These are phyloP conservation scores for Microcebus tavaratra DNA, from an alignment of 2,113 vertebrate genomes.

Conservation along the genomic window DNA sequence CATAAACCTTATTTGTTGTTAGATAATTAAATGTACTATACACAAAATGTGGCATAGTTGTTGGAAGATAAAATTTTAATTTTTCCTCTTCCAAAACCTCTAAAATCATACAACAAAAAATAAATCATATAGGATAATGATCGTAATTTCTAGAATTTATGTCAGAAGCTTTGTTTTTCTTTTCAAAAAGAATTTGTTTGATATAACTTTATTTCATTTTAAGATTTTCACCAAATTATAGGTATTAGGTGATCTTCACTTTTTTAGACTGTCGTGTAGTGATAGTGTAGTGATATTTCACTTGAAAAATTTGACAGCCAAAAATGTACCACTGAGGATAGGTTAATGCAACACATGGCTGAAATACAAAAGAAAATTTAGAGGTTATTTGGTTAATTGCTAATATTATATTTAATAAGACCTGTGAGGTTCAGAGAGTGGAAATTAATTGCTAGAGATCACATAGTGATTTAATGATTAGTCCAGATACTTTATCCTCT, in stretches of 20 bases:
- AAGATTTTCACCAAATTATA: not conserved
- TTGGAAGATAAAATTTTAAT: not conserved
- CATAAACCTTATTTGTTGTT: not conserved
- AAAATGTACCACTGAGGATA: not conserved
- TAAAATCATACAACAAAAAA: not conserved
- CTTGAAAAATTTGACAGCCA: not conserved
- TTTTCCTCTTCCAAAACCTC: not conserved
- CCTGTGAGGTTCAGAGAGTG: not conserved
- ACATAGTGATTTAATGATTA: not conserved
- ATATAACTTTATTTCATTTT: not conserved
- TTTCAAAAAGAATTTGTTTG: not conserved
- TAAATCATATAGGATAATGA: not conserved
- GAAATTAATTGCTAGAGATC: not conserved
- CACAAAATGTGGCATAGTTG: not conserved
- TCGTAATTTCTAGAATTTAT: not conserved
- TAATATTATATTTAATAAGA: not conserved
- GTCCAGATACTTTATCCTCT: not conserved
- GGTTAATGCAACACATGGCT: not conserved
- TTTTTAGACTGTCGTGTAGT: not conserved
- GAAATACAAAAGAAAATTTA: not conserved
- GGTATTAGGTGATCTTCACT: not conserved
- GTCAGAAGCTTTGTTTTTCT: not conserved
- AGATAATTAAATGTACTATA: not conserved
- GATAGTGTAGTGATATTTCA: not conserved
- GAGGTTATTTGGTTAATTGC: not conserved